A percentile compares a stretch with the other conserved stretches of the same genome.
Evolutionary conservation across 2,113 vertebrate genomes (phyloP).

Genomic region (Neolamprologus cancellatus): DNA sequence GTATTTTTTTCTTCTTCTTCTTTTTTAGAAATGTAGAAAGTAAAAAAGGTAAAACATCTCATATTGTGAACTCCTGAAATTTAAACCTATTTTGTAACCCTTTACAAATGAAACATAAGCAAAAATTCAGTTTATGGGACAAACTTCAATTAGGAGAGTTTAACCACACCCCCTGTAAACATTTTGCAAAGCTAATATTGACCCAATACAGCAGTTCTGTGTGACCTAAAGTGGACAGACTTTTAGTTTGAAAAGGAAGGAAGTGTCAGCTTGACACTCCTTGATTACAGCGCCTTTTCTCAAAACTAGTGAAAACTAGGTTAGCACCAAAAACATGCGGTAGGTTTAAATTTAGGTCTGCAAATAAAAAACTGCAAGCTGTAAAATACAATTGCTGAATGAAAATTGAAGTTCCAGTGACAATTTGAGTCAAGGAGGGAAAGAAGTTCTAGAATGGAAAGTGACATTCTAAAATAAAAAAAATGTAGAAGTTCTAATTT

Average conservation of each 20-base stretch:
- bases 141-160: neutral
- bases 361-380: neutral
- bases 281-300: neutral
- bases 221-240: neutral
- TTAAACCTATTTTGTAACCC: neutral
- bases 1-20: neutral
- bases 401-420: neutral
- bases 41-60: neutral
- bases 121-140: neutral
- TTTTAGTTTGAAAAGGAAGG: neutral
- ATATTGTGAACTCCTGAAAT: neutral
- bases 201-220: neutral
- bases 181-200: neutral
- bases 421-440: neutral
- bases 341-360: neutral
- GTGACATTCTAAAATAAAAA: neutral
- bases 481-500: neutral
- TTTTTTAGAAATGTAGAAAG: neutral
- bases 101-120: neutral
- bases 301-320: neutral
- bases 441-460: neutral
- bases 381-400: neutral
- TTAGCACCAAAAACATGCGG: neutral
- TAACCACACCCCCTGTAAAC: neutral
- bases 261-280: neutral